Conservation (phyloP, 2,888 invertebrate genomes). For the Parnassius orleans region DNA sequence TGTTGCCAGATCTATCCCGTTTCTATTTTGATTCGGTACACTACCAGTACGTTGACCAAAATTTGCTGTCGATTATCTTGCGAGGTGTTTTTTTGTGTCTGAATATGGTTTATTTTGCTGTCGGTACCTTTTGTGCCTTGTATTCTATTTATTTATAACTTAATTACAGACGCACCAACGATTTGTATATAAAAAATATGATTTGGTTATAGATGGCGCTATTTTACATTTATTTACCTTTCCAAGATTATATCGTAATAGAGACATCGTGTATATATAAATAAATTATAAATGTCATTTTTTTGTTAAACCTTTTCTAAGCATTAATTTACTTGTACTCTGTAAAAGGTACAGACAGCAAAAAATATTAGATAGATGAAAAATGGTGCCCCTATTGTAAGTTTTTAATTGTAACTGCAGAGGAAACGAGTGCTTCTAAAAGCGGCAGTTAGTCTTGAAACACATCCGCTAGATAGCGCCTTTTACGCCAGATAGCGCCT, state of each 20-base stretch:
- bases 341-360: conserved; percentile 1
- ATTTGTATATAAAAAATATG: too few species aligned
- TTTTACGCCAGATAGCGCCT: neutral
- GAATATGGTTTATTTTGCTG: conserved; percentile 26
- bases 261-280: too few species aligned
- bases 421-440: neutral
- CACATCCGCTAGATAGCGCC: neutral
- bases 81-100: neutral
- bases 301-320: too few species aligned
- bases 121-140: conserved; percentile 14
- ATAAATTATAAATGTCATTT: too few species aligned
- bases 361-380: neutral
- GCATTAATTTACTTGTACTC: neutral
- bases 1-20: conserved; percentile 26
- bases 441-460: neutral
- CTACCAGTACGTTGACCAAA: conserved; percentile 42
- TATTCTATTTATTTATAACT: too few species aligned
- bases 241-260: too few species aligned
- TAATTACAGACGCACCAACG: too few species aligned
- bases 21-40: conserved; percentile 3
- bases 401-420: neutral
- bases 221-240: too few species aligned
- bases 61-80: conserved; percentile 29
- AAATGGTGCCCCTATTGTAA: neutral
- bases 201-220: too few species aligned